These are phyloP conservation scores for Drosophila novamexicana DNA, from an alignment of 1,140 invertebrate species.

Conservation along the genomic window DNA sequence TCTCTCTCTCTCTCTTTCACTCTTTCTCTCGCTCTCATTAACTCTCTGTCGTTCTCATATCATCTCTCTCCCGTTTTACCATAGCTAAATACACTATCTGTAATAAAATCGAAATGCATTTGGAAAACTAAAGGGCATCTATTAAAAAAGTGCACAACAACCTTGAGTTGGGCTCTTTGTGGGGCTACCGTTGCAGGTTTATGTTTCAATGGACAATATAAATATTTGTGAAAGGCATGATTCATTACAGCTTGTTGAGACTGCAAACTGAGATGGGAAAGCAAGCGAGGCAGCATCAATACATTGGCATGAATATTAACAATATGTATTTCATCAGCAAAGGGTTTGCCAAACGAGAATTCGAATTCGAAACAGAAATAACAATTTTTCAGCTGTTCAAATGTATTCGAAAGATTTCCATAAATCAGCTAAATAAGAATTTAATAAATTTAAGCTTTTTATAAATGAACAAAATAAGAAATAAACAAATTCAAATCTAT, in stretches of 20 bases:
- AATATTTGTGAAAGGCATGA: neutral
- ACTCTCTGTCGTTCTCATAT: neutral
- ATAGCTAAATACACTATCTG: neutral
- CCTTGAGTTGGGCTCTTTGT: neutral
- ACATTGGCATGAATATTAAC: no score
- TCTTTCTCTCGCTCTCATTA: neutral
- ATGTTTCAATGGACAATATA: neutral
- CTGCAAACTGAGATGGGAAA: no score
- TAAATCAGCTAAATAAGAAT: no score
- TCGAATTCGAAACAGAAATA: no score
- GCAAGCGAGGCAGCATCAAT: no score
- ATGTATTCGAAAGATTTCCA: no score
- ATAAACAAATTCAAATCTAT: neutral
- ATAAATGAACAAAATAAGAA: neutral
- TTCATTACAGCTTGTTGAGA: neutral
- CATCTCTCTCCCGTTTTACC: neutral
- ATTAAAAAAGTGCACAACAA: neutral
- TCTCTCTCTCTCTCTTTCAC: neutral
- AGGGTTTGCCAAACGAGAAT: no score
- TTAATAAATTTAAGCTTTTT: neutral
- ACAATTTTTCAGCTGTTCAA: no score
- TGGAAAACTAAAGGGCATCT: neutral
- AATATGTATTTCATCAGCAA: no score
- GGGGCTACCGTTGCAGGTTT: neutral
- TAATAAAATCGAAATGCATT: neutral